These are phyloP conservation scores for Uropsilus gracilis DNA, from an alignment of 2,113 vertebrate species.

Conservation along the genomic window DNA sequence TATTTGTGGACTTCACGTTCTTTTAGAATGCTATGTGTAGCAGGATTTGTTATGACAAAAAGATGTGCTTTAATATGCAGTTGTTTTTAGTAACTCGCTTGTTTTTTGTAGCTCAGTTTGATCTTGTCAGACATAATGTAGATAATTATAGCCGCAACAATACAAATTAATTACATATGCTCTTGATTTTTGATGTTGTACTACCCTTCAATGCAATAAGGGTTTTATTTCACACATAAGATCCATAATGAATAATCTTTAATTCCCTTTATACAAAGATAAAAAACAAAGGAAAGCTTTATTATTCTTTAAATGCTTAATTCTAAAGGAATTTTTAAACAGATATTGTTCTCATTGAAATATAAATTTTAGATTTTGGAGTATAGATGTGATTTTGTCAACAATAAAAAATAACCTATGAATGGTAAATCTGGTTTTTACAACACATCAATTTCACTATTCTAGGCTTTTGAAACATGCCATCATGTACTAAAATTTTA, in stretches of 20 bases:
- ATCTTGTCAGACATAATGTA: slow-evolving; percentile 58
- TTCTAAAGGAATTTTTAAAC: slow-evolving; percentile 19
- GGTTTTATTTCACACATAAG: slow-evolving; percentile 16
- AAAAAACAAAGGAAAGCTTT: background rate
- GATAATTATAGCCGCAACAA: slow-evolving; percentile 51
- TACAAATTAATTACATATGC: slow-evolving; percentile 67
- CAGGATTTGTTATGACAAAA: slow-evolving; percentile 47
- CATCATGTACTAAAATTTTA: background rate
- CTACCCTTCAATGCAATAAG: background rate
- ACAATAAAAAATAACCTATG: background rate
- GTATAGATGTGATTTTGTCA: background rate
- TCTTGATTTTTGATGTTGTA: slow-evolving; percentile 58
- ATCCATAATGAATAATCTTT: background rate
- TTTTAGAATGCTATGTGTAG: background rate
- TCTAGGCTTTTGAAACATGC: background rate
- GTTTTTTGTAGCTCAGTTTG: slow-evolving; percentile 39
- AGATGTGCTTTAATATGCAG: slow-evolving; percentile 47
- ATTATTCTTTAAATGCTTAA: slow-evolving; percentile 46
- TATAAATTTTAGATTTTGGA: background rate
- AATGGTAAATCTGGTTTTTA: background rate
- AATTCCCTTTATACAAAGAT: background rate
- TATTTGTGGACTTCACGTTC: slow-evolving; percentile 17
- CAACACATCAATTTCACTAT: background rate
- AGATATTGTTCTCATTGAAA: background rate
- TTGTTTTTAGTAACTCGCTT: slow-evolving; percentile 59